phyloP scores from a whole-genome alignment of 2,113 vertebrate genomes.

The Notarius quadriscutis region DNA sequence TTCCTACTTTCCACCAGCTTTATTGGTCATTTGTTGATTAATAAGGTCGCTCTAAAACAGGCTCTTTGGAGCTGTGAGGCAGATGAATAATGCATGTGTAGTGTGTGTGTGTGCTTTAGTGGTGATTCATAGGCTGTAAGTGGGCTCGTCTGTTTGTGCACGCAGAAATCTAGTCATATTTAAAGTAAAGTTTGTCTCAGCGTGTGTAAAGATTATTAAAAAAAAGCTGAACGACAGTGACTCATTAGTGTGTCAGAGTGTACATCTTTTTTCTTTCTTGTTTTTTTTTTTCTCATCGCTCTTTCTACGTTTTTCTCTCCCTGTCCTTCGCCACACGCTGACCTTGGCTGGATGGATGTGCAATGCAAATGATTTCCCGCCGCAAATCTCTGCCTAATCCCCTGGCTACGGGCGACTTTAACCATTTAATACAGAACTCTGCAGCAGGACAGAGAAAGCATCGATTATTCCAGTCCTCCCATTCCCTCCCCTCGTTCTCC shows the following conservation, averaged over 20 bases:
- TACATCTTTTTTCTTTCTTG: neutral
- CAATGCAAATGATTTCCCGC: constrained; percentile 52
- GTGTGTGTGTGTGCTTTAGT: constrained; percentile 35
- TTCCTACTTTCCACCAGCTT: constrained; percentile 38
- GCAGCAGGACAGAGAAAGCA: constrained; percentile 39
- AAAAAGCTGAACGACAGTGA: constrained; percentile 8
- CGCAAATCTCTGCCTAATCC: constrained; percentile 55
- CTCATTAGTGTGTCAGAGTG: constrained; percentile 26
- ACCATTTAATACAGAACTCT: constrained; percentile 47
- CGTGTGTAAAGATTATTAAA: constrained; percentile 36
- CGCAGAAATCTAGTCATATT: constrained; percentile 15
- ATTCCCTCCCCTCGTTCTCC: constrained; percentile 33
- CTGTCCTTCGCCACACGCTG: constrained; percentile 26
- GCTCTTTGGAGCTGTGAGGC: constrained; percentile 45
- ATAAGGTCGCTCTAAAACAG: constrained; percentile 42
- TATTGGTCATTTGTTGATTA: constrained; percentile 50
- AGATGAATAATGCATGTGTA: constrained; percentile 52
- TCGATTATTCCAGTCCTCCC: constrained; percentile 39
- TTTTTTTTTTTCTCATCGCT: neutral
- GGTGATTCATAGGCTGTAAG: constrained; percentile 33
- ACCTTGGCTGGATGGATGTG: constrained; percentile 52
- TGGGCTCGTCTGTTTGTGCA: constrained; percentile 27
- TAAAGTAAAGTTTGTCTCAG: constrained; percentile 22
- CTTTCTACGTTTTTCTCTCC: neutral
- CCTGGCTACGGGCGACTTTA: constrained; percentile 33